phyloP scores from a whole-genome alignment of 2,888 invertebrate genomes.

The Stenoptilia bipunctidactyla region DNA sequence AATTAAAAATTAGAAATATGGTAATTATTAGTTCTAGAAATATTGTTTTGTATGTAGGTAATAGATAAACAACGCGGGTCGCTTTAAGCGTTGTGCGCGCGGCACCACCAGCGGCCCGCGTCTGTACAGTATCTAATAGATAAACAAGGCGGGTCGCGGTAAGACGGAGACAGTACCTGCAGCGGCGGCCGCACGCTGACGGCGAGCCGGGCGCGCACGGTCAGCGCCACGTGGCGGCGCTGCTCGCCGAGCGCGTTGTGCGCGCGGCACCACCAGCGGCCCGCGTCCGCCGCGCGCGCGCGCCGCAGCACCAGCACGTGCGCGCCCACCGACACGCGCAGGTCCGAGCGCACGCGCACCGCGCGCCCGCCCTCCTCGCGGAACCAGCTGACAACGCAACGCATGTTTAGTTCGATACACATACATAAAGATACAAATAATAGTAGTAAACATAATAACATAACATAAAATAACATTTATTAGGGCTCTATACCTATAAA shows the following conservation, averaged over 20 bases:
- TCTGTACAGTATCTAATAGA: too few species aligned
- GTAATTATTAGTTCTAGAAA: too few species aligned
- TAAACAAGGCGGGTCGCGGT: too few species aligned
- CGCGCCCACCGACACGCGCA: constrained; percentile 73
- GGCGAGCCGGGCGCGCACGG: constrained; percentile 75
- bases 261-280: constrained; percentile 80
- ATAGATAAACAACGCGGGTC: too few species aligned
- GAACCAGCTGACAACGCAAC: constrained; percentile 71
- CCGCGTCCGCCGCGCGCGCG: constrained; percentile 75
- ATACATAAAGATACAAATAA: too few species aligned
- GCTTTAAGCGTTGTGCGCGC: constrained; percentile 80
- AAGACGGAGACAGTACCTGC: constrained; percentile 53
- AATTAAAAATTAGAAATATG: too few species aligned
- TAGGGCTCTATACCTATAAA: too few species aligned
- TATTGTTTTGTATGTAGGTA: too few species aligned
- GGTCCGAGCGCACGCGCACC: constrained; percentile 72
- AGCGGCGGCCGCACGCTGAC: constrained; percentile 72
- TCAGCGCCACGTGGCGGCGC: constrained; percentile 73
- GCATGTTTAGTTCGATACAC: too few species aligned
- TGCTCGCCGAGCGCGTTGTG: constrained; percentile 82
- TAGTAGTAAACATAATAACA: too few species aligned
- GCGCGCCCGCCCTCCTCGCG: constrained; percentile 72
- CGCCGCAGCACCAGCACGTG: constrained; percentile 77
- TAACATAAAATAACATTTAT: too few species aligned
- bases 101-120: constrained; percentile 79